Evolutionary conservation across 2,888 invertebrate genomes (phyloP), one percentile per base, ranked within the genome.

Genomic region (Synergus japonicus): DNA sequence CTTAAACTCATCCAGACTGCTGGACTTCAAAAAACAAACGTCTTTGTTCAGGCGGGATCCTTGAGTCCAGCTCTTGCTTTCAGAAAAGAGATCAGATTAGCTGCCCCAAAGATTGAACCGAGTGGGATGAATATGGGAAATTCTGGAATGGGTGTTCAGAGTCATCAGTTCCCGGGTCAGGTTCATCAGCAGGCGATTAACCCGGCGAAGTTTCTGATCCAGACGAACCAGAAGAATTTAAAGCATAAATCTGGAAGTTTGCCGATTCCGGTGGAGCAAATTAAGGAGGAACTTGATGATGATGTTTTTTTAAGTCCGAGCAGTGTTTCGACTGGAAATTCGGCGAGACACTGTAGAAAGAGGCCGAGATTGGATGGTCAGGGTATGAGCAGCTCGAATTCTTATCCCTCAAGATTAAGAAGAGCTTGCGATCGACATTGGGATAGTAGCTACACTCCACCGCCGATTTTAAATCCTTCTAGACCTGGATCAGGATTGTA

Each of bases 401-500:
- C 90, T n/a, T 91, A 92, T 82, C 92, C 92, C 0, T 92, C 92
- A 43, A 87, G 92, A 67, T 80, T 92, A 76, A 88, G 92, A 84
- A 91, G 92, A 79, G 92, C 90, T 65, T 92, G 91, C 79, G 92
- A 90, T 83, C 90, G 88, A 54, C 90, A 89, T 79, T 92, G 89
- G 89, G 93, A 92, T 86, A 93, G 91, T 81, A 92, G 92, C 81
- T 99, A 97, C 92, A 99, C 98, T 0, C 98, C 99, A 15, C 97
- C 97, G 44, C 99, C 99, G 0, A 97, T 99, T 89, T 93, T 99
- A 78, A 97, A 98, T 90, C 99, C 99, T 0, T 96, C 97, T 81
- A 94, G 99, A 83, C 95, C 96, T 84, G 98, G 98, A 0, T 94
- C 97, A 0, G 99, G 99, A 0, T 93, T 99, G 4, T 98, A 96